These are phyloP conservation scores for Ecliptopera silaceata DNA, from an alignment of 2,888 invertebrate species.

Conservation along the genomic window DNA sequence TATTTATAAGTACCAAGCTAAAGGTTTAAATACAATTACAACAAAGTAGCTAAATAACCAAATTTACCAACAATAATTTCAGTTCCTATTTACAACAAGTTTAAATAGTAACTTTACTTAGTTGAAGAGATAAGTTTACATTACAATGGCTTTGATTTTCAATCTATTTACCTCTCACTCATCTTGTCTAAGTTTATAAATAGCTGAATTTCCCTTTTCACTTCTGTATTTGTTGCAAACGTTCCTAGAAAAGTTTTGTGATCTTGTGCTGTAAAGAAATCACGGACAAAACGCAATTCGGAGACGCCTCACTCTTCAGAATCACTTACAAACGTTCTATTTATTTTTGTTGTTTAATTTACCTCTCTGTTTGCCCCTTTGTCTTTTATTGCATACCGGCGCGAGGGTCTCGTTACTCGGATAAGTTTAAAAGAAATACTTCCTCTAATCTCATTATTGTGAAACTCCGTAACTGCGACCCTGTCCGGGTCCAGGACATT, in stretches of 20 bases:
- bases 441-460: conserved; percentile 61
- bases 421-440: conserved; percentile 60
- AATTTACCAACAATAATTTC: too few species aligned
- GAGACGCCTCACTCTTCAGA: conserved; percentile 48
- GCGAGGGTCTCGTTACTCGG: conserved; percentile 50
- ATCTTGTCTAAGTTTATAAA: too few species aligned
- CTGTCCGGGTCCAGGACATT: conserved; percentile 44
- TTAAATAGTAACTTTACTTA: too few species aligned
- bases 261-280: conserved; percentile 24
- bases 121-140: too few species aligned
- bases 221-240: conserved; percentile 6
- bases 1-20: too few species aligned
- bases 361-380: conserved; percentile 58
- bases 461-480: conserved; percentile 46
- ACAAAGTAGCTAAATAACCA: too few species aligned
- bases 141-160: too few species aligned
- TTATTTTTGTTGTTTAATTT: conserved; percentile 66
- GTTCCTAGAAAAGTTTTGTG: conserved; percentile 20
- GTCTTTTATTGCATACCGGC: conserved; percentile 54
- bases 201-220: too few species aligned
- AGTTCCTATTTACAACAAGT: too few species aligned
- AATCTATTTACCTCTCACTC: too few species aligned
- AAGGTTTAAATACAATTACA: too few species aligned
- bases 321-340: conserved; percentile 57
- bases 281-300: conserved; percentile 33